A percentile compares a stretch with the other conserved stretches of the same genome.
These are phyloP conservation scores for Ancistrus triradiatus DNA, from an alignment of 2,113 vertebrate genomes.

Conservation along the genomic window DNA sequence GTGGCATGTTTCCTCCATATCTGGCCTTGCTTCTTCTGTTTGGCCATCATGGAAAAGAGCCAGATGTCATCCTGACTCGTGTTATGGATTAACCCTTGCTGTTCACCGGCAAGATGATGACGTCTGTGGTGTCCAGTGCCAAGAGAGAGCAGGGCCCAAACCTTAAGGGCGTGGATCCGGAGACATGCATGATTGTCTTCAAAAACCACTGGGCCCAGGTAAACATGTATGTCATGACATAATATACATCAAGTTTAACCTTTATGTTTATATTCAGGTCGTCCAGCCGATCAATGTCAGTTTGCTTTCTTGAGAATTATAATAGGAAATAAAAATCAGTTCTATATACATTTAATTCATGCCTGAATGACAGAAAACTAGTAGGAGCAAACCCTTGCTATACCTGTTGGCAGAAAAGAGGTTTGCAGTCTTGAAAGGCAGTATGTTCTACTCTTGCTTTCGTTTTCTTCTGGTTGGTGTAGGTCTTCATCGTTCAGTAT, in stretches of 20 bases:
- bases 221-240: not conserved
- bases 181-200: slow-evolving; percentile 97
- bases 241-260: no score
- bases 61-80: slow-evolving; percentile 11
- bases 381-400: no score
- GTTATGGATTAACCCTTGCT: slow-evolving; percentile 52
- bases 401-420: no score
- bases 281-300: no score
- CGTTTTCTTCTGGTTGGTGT: no score
- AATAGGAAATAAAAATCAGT: not conserved
- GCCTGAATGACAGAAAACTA: no score
- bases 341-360: no score
- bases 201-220: slow-evolving; percentile 97
- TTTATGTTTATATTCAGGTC: no score
- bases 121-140: slow-evolving; percentile 80
- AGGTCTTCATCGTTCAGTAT: no score
- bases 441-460: no score
- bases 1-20: not conserved
- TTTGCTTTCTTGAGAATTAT: no score
- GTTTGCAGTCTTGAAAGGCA: no score
- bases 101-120: slow-evolving; percentile 70
- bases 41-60: not conserved
- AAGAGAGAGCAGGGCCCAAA: slow-evolving; percentile 73
- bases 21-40: not conserved
- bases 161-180: slow-evolving; percentile 87